Conservation (phyloP, 2,113 vertebrate species). For the Dryoscopus gambensis region DNA sequence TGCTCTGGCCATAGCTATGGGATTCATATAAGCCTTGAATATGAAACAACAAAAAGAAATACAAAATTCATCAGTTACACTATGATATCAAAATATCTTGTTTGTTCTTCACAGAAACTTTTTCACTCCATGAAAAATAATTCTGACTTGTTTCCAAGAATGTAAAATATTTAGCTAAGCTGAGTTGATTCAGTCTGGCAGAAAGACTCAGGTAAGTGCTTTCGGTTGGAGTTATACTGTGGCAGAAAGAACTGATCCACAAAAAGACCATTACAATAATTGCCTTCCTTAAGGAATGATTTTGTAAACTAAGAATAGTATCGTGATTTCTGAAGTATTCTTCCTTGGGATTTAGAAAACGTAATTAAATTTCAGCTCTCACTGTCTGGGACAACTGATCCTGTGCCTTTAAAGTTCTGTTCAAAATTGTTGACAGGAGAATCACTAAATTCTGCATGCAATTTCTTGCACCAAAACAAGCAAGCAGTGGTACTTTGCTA, state of each 20-base stretch:
- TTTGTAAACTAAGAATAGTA: not conserved
- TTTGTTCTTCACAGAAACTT: not conserved
- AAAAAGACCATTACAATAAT: not conserved
- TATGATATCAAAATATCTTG: not conserved
- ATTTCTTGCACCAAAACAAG: not conserved
- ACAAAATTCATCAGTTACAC: not conserved
- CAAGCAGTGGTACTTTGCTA: not conserved
- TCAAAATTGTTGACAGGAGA: not conserved
- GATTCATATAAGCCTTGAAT: constrained; percentile 93
- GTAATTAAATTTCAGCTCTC: not conserved
- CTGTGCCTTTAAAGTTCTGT: not conserved
- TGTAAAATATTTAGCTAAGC: not conserved
- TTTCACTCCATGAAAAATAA: not conserved
- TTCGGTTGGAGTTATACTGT: not conserved
- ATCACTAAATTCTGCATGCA: not conserved
- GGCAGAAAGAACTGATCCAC: not conserved
- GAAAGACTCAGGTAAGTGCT: not conserved
- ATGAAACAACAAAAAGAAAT: constrained; percentile 7
- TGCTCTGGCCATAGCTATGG: constrained; percentile 93
- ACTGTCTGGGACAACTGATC: not conserved
- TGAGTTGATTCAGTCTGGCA: not conserved
- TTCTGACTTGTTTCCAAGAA: not conserved
- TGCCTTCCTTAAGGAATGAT: not conserved
- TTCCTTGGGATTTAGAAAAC: not conserved
- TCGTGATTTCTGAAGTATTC: not conserved